These are phyloP conservation scores for Beaufortia kweichowensis DNA, from an alignment of 2,113 vertebrate species.

Conservation along the genomic window DNA sequence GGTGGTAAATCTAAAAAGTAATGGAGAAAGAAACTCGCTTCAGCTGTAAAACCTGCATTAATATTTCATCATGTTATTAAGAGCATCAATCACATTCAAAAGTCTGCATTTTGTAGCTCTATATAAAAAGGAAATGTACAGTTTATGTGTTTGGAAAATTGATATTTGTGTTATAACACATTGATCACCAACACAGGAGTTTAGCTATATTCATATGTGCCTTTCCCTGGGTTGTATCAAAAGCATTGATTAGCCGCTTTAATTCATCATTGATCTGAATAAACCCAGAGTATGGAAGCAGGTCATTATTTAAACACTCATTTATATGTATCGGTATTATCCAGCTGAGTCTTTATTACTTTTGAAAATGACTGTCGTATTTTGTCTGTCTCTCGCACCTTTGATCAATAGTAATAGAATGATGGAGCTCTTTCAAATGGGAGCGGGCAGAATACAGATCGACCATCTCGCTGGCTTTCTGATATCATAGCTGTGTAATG, in stretches of 20 bases:
- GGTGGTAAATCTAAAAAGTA: neutral
- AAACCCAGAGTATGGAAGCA: constrained; percentile 59
- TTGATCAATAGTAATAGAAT: constrained; percentile 94
- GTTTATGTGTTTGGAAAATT: constrained; percentile 69
- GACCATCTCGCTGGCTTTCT: constrained; percentile 85
- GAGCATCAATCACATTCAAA: constrained; percentile 70
- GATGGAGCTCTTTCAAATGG: constrained; percentile 89
- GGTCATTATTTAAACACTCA: constrained; percentile 79
- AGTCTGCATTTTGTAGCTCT: constrained; percentile 65
- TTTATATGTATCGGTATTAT: constrained; percentile 87
- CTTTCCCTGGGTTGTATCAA: constrained; percentile 48
- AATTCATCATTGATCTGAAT: constrained; percentile 68
- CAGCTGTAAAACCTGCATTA: constrained; percentile 66
- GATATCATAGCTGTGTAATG: constrained; percentile 77
- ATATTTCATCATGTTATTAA: constrained; percentile 78
- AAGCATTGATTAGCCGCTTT: constrained; percentile 65
- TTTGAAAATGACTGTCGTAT: constrained; percentile 74
- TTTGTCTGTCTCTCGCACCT: neutral
- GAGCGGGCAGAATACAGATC: constrained; percentile 85
- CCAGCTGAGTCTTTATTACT: constrained; percentile 89
- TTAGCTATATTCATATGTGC: constrained; percentile 64
- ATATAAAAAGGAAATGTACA: constrained; percentile 65
- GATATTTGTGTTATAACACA: constrained; percentile 4
- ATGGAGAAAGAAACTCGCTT: constrained; percentile 61
- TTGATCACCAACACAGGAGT: constrained; percentile 4